Evolutionary conservation across 2,888 invertebrate genomes (phyloP), one percentile per base, ranked within the genome.

Genomic region (Hymenopus coronatus): DNA sequence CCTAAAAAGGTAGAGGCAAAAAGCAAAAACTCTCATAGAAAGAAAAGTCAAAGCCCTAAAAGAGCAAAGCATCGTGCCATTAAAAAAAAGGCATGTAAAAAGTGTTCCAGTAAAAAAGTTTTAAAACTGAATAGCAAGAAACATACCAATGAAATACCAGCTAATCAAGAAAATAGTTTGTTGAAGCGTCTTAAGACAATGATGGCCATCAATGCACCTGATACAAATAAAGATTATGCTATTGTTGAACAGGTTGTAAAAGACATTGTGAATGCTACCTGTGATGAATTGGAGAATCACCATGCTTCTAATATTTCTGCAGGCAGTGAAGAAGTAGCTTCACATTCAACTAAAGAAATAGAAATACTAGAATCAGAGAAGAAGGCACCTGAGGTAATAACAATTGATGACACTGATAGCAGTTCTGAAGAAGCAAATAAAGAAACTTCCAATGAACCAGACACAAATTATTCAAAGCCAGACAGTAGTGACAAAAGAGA

Each of bases 331-430:
- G 20, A 20, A 20, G 25, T 6, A 70, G 20, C 54, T 20, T 70
- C 25, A 15, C 2, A 25, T 20, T 70, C 25, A 25, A 15, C 54
- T 20, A 70, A 15, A 70, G 54, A 25, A 20, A n/a, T 87, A 28
- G 40, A 33, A 25, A 30, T 82, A 28, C 2, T 87, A 25, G 33
- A 30, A 33, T 15, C 8, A 27, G 81, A 15, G 9, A 82, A 85
- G 33, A 25, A 2, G 4, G 40, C 84, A 40, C 88, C 88, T 33
- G 25, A 70, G 27, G 40, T 88, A 81, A 88, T 88, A 15, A 88
- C 88, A 33, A 70, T 88, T 33, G 88, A 88, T 46, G 88, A 88
- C 28, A 88, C 33, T 33, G 88, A 88, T 81, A 82, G 27, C 81
- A 85, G 85, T 28, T n/a, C 46, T 12, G 3, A 27, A 40, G 85